phyloP scores from a whole-genome alignment of 2,888 invertebrate genomes.

The Camptogramma bilineatum region DNA sequence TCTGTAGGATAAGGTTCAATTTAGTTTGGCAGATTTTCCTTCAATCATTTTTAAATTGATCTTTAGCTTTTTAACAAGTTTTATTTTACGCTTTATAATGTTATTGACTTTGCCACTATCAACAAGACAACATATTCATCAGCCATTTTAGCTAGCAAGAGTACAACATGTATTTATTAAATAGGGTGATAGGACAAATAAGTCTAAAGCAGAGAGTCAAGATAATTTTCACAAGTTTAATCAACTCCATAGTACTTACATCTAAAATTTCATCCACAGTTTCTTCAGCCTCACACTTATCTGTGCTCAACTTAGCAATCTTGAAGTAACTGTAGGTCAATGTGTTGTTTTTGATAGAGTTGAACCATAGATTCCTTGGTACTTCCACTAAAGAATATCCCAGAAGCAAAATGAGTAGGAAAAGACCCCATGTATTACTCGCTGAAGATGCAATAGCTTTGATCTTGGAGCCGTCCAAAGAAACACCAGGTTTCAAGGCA shows the following conservation, averaged over 20 bases:
- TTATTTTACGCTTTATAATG: no score
- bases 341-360: slow-evolving; percentile 93
- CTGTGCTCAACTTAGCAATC: slow-evolving; percentile 96
- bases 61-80: no score
- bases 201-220: no score
- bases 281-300: slow-evolving; percentile 99
- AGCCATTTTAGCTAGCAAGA: no score
- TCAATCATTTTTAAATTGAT: neutral
- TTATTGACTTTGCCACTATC: no score
- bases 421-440: slow-evolving; percentile 99
- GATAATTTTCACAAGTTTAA: no score
- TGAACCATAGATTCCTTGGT: slow-evolving; percentile 95
- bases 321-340: slow-evolving; percentile 96
- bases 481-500: slow-evolving; percentile 94
- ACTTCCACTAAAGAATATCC: slow-evolving; percentile 98
- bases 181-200: no score
- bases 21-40: neutral
- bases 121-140: no score
- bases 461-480: slow-evolving; percentile 95
- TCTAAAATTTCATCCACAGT: slow-evolving; percentile 97
- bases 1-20: slow-evolving; percentile 79
- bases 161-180: no score
- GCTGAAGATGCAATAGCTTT: slow-evolving; percentile 99
- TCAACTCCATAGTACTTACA: slow-evolving; percentile 85
- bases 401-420: slow-evolving; percentile 95